Evolutionary conservation across 2,888 invertebrate species (phyloP), one percentile per base, ranked within the genome.

Genomic region (Dynastes hyllus): DNA sequence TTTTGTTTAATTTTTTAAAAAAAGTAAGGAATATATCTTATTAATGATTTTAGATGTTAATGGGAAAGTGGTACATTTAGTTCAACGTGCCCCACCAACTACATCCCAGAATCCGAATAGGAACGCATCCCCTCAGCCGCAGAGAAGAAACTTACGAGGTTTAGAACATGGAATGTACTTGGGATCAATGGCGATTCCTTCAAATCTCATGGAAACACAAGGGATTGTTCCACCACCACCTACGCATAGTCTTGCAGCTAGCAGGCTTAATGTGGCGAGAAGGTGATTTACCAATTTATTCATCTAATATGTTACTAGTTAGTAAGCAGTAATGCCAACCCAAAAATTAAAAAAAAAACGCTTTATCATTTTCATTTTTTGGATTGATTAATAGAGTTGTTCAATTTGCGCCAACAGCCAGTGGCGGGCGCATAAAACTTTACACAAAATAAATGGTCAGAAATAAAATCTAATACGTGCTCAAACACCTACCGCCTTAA

Each of bases 21-120:
- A 16, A n/a, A 4, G 22, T n/a, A 37, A 6, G n/a, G 79, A 29
- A n/a, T 65, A 76, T 16, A 5, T 58, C 6, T 61, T 50, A 27
- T 5, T 70, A 22, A 58, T 40, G 2, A 45, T 45, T 45, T 27
- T 86, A 96, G 97, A 95, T 91, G 95, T 98, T 32, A 91, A 96
- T 87, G 97, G 96, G 1, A 98, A 97, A 90, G 97, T 97, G 50
- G 93, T 98, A 76, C 98, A 98, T 88, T 92, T 98, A 87, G 98
- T 98, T 22, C 95, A 97, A 88, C 92, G 96, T 37, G 93, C 96
- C 3, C 97, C 97, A 0, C 97, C 97, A 45, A 83, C 85, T 71
- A 80, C 86, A 11, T 87, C 84, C 70, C 82, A 84, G 9, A 82
- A 84, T 32, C 75, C 84, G 2, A 84, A 81, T 11, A 84, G 81